Base-by-base conservation (phyloP, 2,888 invertebrate species). In the Platycnemis pennipes region DNA sequence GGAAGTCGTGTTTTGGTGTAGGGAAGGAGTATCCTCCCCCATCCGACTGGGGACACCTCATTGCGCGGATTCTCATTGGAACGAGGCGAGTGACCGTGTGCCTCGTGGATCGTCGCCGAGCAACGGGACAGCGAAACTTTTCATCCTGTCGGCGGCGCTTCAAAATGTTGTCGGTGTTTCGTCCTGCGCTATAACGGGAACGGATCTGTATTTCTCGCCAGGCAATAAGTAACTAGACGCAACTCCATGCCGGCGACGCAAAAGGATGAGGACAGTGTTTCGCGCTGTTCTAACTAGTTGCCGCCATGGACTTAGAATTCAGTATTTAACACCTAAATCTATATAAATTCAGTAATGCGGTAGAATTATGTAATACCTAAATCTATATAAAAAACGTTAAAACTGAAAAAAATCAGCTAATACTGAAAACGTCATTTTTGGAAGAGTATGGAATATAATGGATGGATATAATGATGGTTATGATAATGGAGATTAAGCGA, bases 121-220 rank as follows among this genome's bases (percentile, higher is more conserved):
- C 77, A 77, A 77, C 77, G 77, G 77, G 77, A 31, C 37, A 37
- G 37, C 77, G 77, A 31, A 77, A 77, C 37, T 77, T 63, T 63
- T 26, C 63, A 63, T 26, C 77, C 31, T 31, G 37, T 31, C 77
- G 0, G n/a, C 31, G 77, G 7, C 31, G 16, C 77, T 77, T 77
- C 11, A 77, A 37, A 77, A 37, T 77, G 31, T 37, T 77, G 31
- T 31, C 13, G 31, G 31, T 77, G 77, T 37, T 2, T n/a, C 49
- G 13, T 0, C 19, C 19, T 19, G 49, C 49, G 49, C 37, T 37
- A 37, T 77, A 77, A 77, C 77, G 77, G 77, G 77, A 77, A 77
- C 37, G 37, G 16, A 37, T 37, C 37, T 37, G 77, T 77, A 31
- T 7, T 77, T 13, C 13, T 13, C 37, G 8, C 77, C 77, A 31